phyloP scores from a whole-genome alignment of 2,113 vertebrate species.

The Pseudolaguvia tuberculata region DNA sequence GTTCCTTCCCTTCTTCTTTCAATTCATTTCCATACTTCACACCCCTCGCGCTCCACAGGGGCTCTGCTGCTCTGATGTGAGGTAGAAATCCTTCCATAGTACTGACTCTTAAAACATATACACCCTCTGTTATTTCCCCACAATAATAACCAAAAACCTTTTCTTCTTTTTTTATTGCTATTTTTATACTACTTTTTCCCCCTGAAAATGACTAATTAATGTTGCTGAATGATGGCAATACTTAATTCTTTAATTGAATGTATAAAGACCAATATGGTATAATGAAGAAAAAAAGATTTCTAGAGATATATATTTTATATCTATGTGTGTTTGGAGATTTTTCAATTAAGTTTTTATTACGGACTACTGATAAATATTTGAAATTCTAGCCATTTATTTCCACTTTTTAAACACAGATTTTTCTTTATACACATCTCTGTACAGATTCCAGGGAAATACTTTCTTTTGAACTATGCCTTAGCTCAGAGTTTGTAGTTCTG shows the following conservation, averaged over 20 bases:
- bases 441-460: neutral
- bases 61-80: neutral
- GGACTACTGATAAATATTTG: no score
- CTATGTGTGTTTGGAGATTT: no score
- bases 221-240: neutral
- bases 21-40: neutral
- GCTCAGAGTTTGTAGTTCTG: neutral
- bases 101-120: neutral
- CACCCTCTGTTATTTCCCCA: neutral
- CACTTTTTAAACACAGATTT: no score
- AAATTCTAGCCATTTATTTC: no score
- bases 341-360: no score
- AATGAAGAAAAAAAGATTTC: no score
- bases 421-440: no score
- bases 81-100: neutral
- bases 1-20: no score
- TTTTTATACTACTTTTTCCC: neutral
- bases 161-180: neutral
- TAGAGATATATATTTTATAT: no score
- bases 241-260: no score
- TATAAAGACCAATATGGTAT: neutral
- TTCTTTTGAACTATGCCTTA: neutral
- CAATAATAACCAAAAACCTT: neutral
- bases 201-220: no score
- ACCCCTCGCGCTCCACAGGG: neutral